Conservation (phyloP, 2,113 vertebrate genomes). For the Malurus elegans region DNA sequence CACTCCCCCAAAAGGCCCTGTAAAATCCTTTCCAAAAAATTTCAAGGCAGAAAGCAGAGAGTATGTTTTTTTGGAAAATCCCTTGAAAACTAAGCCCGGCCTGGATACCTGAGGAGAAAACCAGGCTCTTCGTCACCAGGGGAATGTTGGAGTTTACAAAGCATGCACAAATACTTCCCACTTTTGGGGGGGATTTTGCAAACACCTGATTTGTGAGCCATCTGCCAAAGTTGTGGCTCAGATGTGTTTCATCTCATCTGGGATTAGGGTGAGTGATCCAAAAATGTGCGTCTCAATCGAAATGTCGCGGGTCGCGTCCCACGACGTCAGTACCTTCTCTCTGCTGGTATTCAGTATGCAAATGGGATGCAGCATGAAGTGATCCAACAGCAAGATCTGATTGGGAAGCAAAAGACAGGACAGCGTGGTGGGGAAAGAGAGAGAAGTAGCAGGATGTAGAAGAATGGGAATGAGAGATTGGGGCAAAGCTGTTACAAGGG, state of each 20-base stretch:
- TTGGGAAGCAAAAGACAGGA: slow-evolving; percentile 27
- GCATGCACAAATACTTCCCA: not conserved
- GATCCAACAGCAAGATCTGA: slow-evolving; percentile 32
- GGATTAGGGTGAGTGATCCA: slow-evolving; percentile 52
- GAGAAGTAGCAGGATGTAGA: not conserved
- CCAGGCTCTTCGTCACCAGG: not conserved
- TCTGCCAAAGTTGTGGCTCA: slow-evolving; percentile 48
- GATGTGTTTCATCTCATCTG: slow-evolving; percentile 17
- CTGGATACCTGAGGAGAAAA: not conserved
- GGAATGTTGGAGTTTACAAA: slow-evolving; percentile 12
- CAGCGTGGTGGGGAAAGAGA: not conserved
- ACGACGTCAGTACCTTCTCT: slow-evolving; percentile 58
- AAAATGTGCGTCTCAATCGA: slow-evolving; percentile 10
- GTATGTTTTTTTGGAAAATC: not conserved
- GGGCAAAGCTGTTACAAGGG: not conserved
- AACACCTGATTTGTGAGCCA: slow-evolving; percentile 64
- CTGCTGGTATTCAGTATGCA: slow-evolving; percentile 59
- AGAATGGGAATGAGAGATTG: not conserved
- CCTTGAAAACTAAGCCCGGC: not conserved
- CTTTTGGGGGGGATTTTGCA: slow-evolving; percentile 24
- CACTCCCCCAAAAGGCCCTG: not conserved
- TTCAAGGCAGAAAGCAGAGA: not conserved
- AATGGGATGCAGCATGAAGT: slow-evolving; percentile 53
- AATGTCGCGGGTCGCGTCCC: slow-evolving; percentile 52
- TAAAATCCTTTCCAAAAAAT: not conserved